Percentiles rank a stretch among this genome's conserved stretches.
Evolutionary conservation across 1,140 invertebrate species (phyloP).

Genomic region (Thaumetopoea pityocampa): DNA sequence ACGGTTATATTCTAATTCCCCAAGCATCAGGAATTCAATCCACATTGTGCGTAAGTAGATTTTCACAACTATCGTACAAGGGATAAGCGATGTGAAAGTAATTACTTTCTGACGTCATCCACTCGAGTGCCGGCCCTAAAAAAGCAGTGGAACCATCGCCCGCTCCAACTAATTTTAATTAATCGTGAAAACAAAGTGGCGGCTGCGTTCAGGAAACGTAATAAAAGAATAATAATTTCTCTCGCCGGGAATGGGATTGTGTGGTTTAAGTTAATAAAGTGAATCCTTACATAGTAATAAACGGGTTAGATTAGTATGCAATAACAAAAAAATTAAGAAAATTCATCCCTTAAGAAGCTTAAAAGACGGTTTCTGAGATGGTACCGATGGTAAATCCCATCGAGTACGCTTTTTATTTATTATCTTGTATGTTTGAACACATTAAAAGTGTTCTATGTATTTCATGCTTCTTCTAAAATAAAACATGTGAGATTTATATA

Average conservation of each 20-base stretch:
- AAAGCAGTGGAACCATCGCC: slow-evolving; percentile 34
- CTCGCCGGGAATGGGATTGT: slow-evolving; percentile 16
- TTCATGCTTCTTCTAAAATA: too few relatives aligned
- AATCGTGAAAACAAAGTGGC: slow-evolving; percentile 58
- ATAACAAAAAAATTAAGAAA: neutral
- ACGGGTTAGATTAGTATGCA: neutral
- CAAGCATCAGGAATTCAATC: too few relatives aligned
- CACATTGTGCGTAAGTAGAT: too few relatives aligned
- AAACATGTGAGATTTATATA: too few relatives aligned
- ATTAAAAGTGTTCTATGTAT: too few relatives aligned
- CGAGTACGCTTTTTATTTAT: neutral
- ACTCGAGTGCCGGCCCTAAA: slow-evolving; percentile 28
- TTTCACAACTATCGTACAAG: neutral
- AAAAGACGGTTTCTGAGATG: too few relatives aligned
- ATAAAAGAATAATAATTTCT: slow-evolving; percentile 54
- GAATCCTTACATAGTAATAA: neutral
- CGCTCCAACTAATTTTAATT: slow-evolving; percentile 63
- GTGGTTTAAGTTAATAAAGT: slow-evolving; percentile 9
- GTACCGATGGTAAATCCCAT: too few relatives aligned
- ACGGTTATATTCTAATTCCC: too few relatives aligned
- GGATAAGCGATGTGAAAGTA: slow-evolving; percentile 6
- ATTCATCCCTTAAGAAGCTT: neutral
- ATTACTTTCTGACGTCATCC: slow-evolving; percentile 34
- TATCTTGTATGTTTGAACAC: neutral
- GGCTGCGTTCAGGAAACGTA: slow-evolving; percentile 36